A percentile compares a stretch with the other conserved stretches of the same genome.
phyloP scores from a whole-genome alignment of 2,888 invertebrate genomes.

The Apodemia mormo region DNA sequence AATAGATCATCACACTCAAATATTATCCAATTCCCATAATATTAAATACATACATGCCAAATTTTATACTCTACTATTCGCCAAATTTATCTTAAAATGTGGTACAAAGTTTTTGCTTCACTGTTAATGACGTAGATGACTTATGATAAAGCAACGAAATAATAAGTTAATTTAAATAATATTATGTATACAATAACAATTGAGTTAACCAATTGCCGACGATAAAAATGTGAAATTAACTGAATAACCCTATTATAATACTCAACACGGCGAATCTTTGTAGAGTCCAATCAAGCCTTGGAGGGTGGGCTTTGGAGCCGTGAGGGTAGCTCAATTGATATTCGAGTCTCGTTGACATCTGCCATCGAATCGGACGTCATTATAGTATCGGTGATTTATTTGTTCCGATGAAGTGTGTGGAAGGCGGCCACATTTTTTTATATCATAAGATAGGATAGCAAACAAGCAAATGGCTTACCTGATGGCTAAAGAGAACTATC shows the following conservation, averaged over 20 bases:
- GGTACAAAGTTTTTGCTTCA: too few relatives aligned
- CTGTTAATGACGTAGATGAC: too few relatives aligned
- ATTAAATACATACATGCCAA: too few relatives aligned
- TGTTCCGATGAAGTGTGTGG: not conserved
- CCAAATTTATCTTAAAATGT: too few relatives aligned
- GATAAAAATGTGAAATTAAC: not conserved
- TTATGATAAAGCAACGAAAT: too few relatives aligned
- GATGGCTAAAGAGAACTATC: too few relatives aligned
- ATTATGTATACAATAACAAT: not conserved
- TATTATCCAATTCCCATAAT: too few relatives aligned
- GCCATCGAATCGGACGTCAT: conserved; percentile 42
- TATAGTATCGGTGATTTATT: conserved; percentile 30
- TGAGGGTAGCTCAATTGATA: conserved; percentile 12
- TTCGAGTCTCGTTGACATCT: conserved; percentile 43
- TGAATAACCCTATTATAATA: not conserved
- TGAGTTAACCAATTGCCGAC: not conserved
- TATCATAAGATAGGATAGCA: too few relatives aligned
- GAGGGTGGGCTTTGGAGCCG: conserved; percentile 25
- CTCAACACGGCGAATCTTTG: conserved; percentile 34
- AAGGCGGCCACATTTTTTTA: not conserved
- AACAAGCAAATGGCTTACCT: too few relatives aligned
- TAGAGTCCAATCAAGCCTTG: conserved; percentile 50
- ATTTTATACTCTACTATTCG: too few relatives aligned
- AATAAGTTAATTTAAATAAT: too few relatives aligned
- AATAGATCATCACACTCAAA: too few relatives aligned